Evolutionary conservation across 2,888 invertebrate species (phyloP), one percentile per base, ranked within the genome.

Genomic region (Auanema freiburgensis): DNA sequence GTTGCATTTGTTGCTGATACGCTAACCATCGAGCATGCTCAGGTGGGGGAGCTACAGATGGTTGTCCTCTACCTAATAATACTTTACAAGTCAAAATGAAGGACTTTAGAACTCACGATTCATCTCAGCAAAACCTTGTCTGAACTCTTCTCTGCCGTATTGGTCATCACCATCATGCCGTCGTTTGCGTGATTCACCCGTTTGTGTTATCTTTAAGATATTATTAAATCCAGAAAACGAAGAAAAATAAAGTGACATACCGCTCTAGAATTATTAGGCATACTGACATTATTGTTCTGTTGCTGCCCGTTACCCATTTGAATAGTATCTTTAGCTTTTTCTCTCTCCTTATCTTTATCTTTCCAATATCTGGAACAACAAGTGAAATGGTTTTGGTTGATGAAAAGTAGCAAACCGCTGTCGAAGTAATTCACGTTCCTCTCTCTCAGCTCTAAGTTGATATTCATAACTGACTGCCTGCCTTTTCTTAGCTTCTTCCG

Each of bases 1-100:
- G 46, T 21, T 46, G 46, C 46, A 46, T 46, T 21, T 46, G 46
- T 21, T 46, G 46, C 46, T 46, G 46, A 46, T 46, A 46, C 16
- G 46, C 46, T 21, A 46, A 18, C 46, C 46, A 46, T 21, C 21
- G 46, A 10, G 46, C 46, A 21, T 46, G 46, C 21, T 46, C 33
- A 5, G 33, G 33, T 33, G 33, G 33, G 8, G 33, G 33, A 33
- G 33, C 33, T 33, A 33, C 33, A 33, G 33, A 3, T 33, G 33
- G 33, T 33, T 33, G 33, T 33, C 33, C 33, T 8, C 33, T 33
- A 5, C 46, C 21, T 46, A 10, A 46, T 10, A 3, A 3, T 46
- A 10, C 16, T 46, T 6, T 46, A 46, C 3, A 46, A 21, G 10
- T 10, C 21, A 33, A 33, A 33, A 33, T 33, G 33, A 33, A 33